Conservation (phyloP, 2,797 vertebrate genomes). For the Sebastes cheni region DNA sequence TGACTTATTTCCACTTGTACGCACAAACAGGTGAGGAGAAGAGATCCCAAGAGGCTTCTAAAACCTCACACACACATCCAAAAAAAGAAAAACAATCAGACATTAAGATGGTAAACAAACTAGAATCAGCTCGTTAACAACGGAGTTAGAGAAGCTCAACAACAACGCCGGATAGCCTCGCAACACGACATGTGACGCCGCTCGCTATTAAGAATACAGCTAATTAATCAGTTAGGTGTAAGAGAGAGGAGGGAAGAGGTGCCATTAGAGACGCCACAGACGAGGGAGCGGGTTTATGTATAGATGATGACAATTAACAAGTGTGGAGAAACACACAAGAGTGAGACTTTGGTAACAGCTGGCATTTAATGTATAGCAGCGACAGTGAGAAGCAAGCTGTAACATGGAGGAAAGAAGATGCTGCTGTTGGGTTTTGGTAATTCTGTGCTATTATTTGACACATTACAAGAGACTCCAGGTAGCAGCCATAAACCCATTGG, state of each 20-base stretch:
- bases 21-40: background rate
- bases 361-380: constrained; percentile 13
- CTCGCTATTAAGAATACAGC: background rate
- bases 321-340: constrained; percentile 13
- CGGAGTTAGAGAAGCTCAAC: background rate
- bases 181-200: background rate
- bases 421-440: background rate
- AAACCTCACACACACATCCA: background rate
- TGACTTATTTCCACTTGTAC: background rate
- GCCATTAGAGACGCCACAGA: background rate
- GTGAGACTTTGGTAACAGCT: constrained; percentile 23
- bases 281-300: constrained; percentile 14
- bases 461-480: constrained; percentile 20
- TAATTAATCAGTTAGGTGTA: constrained; percentile 32
- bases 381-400: constrained; percentile 16
- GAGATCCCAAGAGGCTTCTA: background rate
- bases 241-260: background rate
- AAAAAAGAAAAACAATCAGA: background rate
- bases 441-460: too few species aligned
- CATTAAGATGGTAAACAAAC: constrained; percentile 8
- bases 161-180: background rate
- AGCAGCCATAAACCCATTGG: background rate
- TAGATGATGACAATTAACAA: constrained; percentile 23
- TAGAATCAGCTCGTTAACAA: constrained; percentile 13
- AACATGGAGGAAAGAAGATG: background rate